Conservation (phyloP, 2,888 invertebrate species). For the Linhomoeus sp. region DNA sequence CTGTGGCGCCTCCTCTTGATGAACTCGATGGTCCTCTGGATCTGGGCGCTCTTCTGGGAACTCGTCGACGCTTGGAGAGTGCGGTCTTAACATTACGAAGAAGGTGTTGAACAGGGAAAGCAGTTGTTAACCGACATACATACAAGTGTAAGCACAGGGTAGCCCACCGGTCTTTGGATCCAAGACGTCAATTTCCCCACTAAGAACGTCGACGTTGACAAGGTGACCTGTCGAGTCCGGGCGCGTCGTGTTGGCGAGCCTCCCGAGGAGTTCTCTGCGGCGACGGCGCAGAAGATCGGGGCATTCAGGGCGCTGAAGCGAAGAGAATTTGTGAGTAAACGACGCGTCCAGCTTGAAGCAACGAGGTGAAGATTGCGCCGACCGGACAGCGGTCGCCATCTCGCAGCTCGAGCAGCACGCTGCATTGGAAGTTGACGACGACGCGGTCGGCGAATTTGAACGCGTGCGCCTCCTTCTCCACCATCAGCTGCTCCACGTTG, state of each 20-base stretch:
- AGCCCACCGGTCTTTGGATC: too few relatives aligned
- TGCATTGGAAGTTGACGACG: conserved; percentile 26
- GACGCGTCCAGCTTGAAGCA: neutral
- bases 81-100: too few relatives aligned
- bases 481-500: conserved; percentile 13
- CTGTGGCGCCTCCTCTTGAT: too few relatives aligned
- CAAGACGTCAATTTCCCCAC: neutral
- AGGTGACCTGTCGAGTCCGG: too few relatives aligned
- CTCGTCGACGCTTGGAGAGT: too few relatives aligned
- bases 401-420: conserved; percentile 17
- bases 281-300: conserved; percentile 8
- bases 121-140: too few relatives aligned
- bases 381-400: conserved; percentile 19
- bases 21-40: too few relatives aligned
- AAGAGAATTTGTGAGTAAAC: neutral
- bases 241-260: too few relatives aligned
- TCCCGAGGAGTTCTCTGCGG: too few relatives aligned
- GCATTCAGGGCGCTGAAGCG: conserved; percentile 11
- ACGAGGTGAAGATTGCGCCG: neutral
- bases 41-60: too few relatives aligned
- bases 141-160: too few relatives aligned
- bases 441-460: conserved; percentile 23
- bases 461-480: conserved; percentile 24
- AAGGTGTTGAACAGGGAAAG: too few relatives aligned
- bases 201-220: neutral